Conservation (phyloP, 1,140 invertebrate genomes). For the Calliopsis andreniformis region DNA sequence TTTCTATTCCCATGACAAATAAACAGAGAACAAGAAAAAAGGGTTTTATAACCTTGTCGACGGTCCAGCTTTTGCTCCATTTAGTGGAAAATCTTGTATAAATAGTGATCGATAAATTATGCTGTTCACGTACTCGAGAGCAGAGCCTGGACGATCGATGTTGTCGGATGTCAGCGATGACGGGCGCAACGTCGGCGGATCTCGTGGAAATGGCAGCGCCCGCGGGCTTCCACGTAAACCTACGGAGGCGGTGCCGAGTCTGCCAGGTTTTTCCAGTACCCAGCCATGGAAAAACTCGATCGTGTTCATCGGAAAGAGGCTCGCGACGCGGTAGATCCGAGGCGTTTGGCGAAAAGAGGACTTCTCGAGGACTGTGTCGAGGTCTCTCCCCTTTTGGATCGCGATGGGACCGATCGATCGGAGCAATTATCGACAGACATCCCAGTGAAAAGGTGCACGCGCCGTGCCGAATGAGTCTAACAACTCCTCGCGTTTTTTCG, state of each 20-base stretch:
- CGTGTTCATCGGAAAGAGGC: conserved; percentile 40
- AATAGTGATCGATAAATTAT: conserved; percentile 73
- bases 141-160: conserved; percentile 55
- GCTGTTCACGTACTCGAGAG: conserved; percentile 65
- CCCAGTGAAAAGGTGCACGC: background rate
- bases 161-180: conserved; percentile 59
- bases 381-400: conserved; percentile 46
- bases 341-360: conserved; percentile 65
- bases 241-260: conserved; percentile 29
- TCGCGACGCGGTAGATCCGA: conserved; percentile 56
- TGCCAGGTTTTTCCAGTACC: conserved; percentile 46
- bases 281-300: conserved; percentile 51
- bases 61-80: too few relatives aligned
- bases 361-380: too few relatives aligned
- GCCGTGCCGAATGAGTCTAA: background rate
- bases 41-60: too few relatives aligned
- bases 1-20: too few relatives aligned
- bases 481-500: background rate
- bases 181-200: conserved; percentile 30
- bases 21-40: too few relatives aligned
- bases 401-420: conserved; percentile 46
- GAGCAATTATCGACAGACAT: conserved; percentile 52
- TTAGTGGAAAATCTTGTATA: too few relatives aligned
- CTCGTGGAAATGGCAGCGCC: conserved; percentile 50
- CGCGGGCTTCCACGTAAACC: conserved; percentile 30